Evolutionary conservation across 2,888 invertebrate species (phyloP), one percentile per base, ranked within the genome.

Genomic region (Pseudeuparius sepicola): DNA sequence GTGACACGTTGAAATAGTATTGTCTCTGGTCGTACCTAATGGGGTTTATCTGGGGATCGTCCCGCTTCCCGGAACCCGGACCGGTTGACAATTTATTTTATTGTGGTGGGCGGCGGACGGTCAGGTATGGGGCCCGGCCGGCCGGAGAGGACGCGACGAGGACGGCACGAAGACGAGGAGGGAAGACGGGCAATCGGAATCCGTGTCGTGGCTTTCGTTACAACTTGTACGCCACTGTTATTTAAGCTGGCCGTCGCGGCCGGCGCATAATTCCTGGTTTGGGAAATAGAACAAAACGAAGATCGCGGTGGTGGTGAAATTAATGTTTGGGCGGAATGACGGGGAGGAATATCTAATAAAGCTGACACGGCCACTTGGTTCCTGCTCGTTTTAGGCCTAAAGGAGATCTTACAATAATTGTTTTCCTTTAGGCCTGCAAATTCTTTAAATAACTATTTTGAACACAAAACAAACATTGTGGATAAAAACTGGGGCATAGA

Each of bases 81-180:
- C 53, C 55, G 54, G 60, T 62, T 63, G 63, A 63, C 62, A 63
- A 63, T 63, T 63, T 63, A 63, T 63, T 63, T 63, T 63, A 63
- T 56, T 52, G 54, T 52, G 53, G 55, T 56, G 56, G 56, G 56
- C 50, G 56, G 53, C 50, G 52, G 51, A 51, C 46, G 50, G 44
- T 43, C 49, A 48, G 46, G 48, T 49, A 46, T 40, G 42, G 4
- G 4, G 10, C 14, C 13, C 27, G 6, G 27, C 14, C 14, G 4
- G 13, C n/a, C 11, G 12, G 5, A 24, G 25, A 11, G 13, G 27
- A 27, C 13, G 27, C 4, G 25, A 6, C 4, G 11, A 7, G 24
- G 24, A 7, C 11, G 7, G 24, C 4, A 12, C 4, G 24, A 24
- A 24, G 7, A 7, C 4, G 24, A 24, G 4, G 12, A 10, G 12